Evolutionary conservation across 2,113 vertebrate genomes (phyloP), one percentile per base, ranked within the genome.

Genomic region (Macaca nemestrina): DNA sequence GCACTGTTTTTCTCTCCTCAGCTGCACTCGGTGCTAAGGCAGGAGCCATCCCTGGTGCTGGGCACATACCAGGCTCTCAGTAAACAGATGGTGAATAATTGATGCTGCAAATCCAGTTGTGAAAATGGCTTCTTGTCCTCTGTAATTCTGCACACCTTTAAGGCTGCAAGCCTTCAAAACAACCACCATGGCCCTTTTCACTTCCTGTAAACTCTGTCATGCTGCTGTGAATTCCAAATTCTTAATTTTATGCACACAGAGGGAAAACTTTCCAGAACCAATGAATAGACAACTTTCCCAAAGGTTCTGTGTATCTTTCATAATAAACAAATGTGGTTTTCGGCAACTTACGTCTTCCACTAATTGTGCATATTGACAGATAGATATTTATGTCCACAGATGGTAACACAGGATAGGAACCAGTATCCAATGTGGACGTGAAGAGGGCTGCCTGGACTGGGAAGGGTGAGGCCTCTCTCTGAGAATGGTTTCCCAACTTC

Each of bases 11-110:
- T 67, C 35, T 50, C 79, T 93, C 70, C 18, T 8, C 23, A 40
- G 61, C 2, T 43, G 23, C 17, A 10, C 6, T 3, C 3, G 7
- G 12, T 0, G 1, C 61, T 14, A 30, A 59, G n/a, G n/a, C 45
- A 43, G 68, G 43, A 22, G 30, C 32, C 20, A 10, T 18, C 27
- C 16, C 20, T 13, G 16, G 13, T 3, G 13, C n/a, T 68, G 75
- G 64, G 40, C 27, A 38, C 1, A 27, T 6, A 17, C 43, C 40
- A 45, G 25, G 18, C 30, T 76, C 64, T 64, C 48, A 25, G 25
- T 12, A 70, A 70, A 78, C 2, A 27, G 48, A 22, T 8, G 10
- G 52, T 11, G 8, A 92, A 35, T 52, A 79, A 57, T 0, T 10
- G 38, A 80, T 6, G 10, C 38, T 72, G 12, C 35, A 79, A 40